phyloP scores from a whole-genome alignment of 2,797 vertebrate genomes.

The Apogon hyalosoma region DNA sequence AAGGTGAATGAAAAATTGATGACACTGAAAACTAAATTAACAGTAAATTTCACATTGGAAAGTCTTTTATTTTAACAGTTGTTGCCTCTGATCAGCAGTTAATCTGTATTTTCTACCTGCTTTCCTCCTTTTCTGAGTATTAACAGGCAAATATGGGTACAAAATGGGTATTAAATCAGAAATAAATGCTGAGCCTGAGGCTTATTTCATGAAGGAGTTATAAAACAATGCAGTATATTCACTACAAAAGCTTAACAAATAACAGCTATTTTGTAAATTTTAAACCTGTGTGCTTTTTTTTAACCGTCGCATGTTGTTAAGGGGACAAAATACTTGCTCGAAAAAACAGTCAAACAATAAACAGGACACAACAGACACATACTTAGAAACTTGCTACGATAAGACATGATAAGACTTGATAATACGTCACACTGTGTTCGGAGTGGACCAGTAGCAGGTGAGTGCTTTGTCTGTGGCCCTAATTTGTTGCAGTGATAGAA shows the following conservation, averaged over 20 bases:
- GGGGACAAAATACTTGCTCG: conserved; percentile 6
- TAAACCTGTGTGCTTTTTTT: no score
- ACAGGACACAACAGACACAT: conserved; percentile 18
- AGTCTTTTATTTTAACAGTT: no score
- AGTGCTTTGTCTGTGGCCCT: conserved; percentile 51
- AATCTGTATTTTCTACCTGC: no score
- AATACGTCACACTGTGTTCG: conserved; percentile 32
- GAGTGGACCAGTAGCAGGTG: conserved; percentile 47
- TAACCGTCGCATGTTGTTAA: neutral
- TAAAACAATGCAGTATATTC: conserved; percentile 83
- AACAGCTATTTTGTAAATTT: no score
- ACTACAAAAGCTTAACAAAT: no score
- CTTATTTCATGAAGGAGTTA: neutral
- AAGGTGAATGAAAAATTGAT: no score
- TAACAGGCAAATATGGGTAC: neutral
- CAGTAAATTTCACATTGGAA: no score
- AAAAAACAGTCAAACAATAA: conserved; percentile 10
- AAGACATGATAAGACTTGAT: conserved; percentile 18
- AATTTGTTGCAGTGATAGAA: conserved; percentile 78
- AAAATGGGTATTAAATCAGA: neutral
- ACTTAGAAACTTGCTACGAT: conserved; percentile 23
- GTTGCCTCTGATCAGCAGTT: no score
- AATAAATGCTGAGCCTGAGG: conserved; percentile 2
- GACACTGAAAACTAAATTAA: no score
- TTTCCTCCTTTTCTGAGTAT: neutral